Conservation (phyloP, 2,888 invertebrate genomes). For the Corythucha ciliata region DNA sequence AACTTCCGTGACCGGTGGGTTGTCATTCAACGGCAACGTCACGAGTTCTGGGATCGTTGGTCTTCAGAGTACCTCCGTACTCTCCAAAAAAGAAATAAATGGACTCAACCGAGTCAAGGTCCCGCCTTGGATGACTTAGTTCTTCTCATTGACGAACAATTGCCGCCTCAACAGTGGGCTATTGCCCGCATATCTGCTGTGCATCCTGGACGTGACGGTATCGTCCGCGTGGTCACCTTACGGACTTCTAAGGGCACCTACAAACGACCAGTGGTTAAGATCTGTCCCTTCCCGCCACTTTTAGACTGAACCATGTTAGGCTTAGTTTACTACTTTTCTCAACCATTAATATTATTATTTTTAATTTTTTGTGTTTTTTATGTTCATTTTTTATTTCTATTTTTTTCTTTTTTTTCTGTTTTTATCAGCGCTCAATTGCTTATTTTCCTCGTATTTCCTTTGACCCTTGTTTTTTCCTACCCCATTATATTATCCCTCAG, state of each 20-base stretch:
- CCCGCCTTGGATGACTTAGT: constrained; percentile 33
- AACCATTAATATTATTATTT: no score
- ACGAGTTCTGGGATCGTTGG: constrained; percentile 36
- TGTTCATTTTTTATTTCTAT: no score
- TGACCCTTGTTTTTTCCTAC: no score
- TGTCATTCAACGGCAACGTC: constrained; percentile 32
- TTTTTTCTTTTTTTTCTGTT: no score
- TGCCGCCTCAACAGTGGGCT: constrained; percentile 35
- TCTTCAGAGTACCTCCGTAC: constrained; percentile 34
- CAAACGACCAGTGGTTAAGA: constrained; percentile 29
- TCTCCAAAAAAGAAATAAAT: constrained; percentile 36
- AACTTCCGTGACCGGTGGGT: constrained; percentile 36
- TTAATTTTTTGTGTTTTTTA: no score
- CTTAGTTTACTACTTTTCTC: no score
- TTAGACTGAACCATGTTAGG: no score
- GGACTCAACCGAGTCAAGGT: constrained; percentile 27
- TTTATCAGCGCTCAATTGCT: no score
- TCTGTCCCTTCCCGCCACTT: constrained; percentile 19
- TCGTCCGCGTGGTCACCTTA: constrained; percentile 34
- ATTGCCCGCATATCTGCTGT: constrained; percentile 32
- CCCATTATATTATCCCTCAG: no score
- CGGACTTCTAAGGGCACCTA: constrained; percentile 28
- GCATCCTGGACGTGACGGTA: constrained; percentile 35
- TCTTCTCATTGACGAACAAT: constrained; percentile 35
- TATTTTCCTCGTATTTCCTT: no score